These are phyloP conservation scores for Gonioctena quinquepunctata DNA, from an alignment of 1,140 invertebrate genomes.

Conservation along the genomic window DNA sequence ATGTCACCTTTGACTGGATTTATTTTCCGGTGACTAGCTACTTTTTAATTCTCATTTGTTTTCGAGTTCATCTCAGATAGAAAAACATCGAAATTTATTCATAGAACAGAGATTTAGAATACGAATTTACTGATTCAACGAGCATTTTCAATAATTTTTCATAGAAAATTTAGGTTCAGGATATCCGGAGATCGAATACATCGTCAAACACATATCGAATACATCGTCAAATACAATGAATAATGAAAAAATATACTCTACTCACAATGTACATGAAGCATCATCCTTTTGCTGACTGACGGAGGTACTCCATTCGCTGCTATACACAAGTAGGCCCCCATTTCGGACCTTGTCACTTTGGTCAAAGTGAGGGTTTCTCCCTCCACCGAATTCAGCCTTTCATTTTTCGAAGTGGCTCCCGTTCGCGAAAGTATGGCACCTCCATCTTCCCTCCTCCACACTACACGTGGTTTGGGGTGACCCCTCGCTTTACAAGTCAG, in stretches of 20 bases:
- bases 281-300: conserved; percentile 70
- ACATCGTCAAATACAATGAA: neutral
- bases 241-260: conserved; percentile 52
- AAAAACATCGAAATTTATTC: too few relatives aligned
- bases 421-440: conserved; percentile 77
- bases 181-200: too few relatives aligned
- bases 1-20: too few relatives aligned
- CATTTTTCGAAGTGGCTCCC: conserved; percentile 68
- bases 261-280: conserved; percentile 79
- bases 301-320: conserved; percentile 70
- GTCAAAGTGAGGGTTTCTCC: conserved; percentile 77
- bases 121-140: too few relatives aligned
- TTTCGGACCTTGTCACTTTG: conserved; percentile 83
- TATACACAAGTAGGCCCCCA: conserved; percentile 74
- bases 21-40: too few relatives aligned
- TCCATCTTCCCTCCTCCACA: conserved; percentile 86
- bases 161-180: too few relatives aligned
- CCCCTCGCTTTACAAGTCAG: conserved; percentile 84
- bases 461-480: conserved; percentile 80
- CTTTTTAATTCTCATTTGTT: too few relatives aligned
- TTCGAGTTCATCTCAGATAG: too few relatives aligned
- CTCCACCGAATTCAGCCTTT: conserved; percentile 72
- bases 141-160: too few relatives aligned
- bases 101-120: too few relatives aligned
- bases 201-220: too few relatives aligned